Evolutionary conservation across 2,888 invertebrate species (phyloP).

Genomic region (Noctua janthe): DNA sequence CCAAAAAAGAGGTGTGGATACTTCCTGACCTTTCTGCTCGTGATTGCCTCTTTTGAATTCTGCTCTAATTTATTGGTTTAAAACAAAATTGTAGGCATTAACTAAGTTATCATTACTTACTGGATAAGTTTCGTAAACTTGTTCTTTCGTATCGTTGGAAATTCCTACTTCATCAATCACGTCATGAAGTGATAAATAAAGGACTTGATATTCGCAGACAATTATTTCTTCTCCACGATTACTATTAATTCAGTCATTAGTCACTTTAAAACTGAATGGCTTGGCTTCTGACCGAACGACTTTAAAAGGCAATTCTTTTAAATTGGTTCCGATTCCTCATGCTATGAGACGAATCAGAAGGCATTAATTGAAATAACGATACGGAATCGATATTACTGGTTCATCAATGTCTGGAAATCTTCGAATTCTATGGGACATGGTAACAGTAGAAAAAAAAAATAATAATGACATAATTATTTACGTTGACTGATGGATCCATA

Average conservation of each 20-base stretch:
- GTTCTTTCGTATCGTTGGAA: not conserved
- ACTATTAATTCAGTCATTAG: constrained; percentile 55
- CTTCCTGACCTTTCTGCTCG: constrained; percentile 54
- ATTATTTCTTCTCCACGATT: constrained; percentile 15
- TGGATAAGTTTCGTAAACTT: constrained; percentile 11
- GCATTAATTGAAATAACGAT: constrained; percentile 66
- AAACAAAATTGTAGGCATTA: constrained; percentile 17
- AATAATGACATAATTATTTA: not conserved
- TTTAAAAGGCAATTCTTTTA: constrained; percentile 67
- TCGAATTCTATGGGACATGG: not conserved
- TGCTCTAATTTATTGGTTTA: constrained; percentile 34
- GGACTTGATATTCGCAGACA: constrained; percentile 28
- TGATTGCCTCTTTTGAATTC: constrained; percentile 46
- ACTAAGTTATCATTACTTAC: constrained; percentile 10
- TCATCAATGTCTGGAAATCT: not conserved
- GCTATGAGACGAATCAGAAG: constrained; percentile 65
- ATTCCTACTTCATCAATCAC: constrained; percentile 13
- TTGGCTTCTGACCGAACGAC: constrained; percentile 64
- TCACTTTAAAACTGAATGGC: constrained; percentile 43
- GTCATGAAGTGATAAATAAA: constrained; percentile 27
- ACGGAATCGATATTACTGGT: constrained; percentile 13
- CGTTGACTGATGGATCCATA: not conserved
- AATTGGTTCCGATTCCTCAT: constrained; percentile 69
- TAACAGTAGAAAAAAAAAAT: not conserved
- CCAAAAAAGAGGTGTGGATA: constrained; percentile 56